A percentile compares a stretch with the other conserved stretches of the same genome.
These are phyloP conservation scores for Ageneiosus marmoratus DNA, from an alignment of 2,113 vertebrate species.

Conservation along the genomic window DNA sequence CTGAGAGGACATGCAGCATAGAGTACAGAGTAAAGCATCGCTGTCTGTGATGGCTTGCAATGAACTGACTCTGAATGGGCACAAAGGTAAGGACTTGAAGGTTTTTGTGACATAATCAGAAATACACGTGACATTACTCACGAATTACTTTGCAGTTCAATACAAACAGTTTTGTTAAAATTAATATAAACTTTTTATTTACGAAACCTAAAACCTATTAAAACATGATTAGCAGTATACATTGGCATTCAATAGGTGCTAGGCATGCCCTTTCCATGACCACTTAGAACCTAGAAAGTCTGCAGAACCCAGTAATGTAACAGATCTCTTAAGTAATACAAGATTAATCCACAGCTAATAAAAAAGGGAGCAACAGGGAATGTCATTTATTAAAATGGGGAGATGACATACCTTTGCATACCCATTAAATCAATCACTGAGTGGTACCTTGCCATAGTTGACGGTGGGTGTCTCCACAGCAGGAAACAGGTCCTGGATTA, in stretches of 20 bases:
- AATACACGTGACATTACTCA: background rate
- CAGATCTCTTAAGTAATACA: background rate
- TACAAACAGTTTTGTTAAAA: background rate
- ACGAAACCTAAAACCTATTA: background rate
- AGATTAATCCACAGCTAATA: background rate
- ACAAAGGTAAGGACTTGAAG: background rate
- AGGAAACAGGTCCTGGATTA: slow-evolving; percentile 85
- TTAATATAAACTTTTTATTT: background rate
- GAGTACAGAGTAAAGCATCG: background rate
- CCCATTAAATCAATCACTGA: background rate
- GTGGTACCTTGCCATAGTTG: slow-evolving; percentile 77
- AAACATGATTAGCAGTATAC: background rate
- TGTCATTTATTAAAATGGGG: background rate
- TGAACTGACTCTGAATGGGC: background rate
- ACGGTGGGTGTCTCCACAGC: slow-evolving; percentile 72
- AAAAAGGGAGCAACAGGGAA: background rate
- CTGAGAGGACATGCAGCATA: background rate
- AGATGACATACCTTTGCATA: background rate
- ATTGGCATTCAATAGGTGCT: background rate
- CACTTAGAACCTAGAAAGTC: background rate
- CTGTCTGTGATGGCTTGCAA: too few species aligned
- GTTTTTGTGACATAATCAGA: background rate
- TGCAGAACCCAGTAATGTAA: background rate
- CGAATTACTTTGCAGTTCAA: background rate
- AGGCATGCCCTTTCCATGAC: background rate